Evolutionary conservation across 2,797 vertebrate species (phyloP).

Genomic region (Euphonia xanthogaster): DNA sequence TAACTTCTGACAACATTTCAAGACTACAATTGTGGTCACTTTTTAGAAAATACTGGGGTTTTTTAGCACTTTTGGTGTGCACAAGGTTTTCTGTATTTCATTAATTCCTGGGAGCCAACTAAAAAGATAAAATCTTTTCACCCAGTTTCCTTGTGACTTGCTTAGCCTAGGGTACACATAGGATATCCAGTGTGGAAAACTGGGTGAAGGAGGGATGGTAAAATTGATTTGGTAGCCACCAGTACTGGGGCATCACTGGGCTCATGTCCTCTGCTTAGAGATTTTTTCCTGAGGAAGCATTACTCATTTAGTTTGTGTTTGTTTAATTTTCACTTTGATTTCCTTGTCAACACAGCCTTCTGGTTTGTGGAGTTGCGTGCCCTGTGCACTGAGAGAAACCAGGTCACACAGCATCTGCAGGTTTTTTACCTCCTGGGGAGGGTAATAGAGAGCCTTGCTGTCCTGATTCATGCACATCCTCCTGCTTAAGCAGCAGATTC

Average conservation of each 20-base stretch:
- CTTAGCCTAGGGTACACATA: rapidly evolving
- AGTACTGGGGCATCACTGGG: not conserved
- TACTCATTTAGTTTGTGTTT: not conserved
- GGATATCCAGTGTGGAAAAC: not conserved
- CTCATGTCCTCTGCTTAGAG: not conserved
- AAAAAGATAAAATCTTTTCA: not conserved
- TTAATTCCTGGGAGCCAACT: not conserved
- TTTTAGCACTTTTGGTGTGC: not conserved
- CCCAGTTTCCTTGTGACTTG: not conserved
- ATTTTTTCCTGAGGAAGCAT: not conserved
- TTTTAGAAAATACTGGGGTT: not conserved
- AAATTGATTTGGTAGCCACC: not conserved
- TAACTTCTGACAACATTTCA: not conserved
- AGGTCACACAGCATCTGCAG: not conserved
- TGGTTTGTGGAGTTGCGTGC: not conserved
- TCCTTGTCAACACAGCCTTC: not conserved
- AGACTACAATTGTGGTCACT: not conserved
- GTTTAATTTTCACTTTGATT: not conserved
- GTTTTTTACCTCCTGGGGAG: not conserved
- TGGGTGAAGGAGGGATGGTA: not conserved
- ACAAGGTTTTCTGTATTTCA: not conserved
- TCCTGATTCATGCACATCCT: conserved; percentile 24
- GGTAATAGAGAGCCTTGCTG: not conserved
- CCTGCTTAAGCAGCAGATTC: not conserved
- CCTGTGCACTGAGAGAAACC: not conserved